Conservation (phyloP, 2,797 vertebrate genomes). For the Staurois parvus region DNA sequence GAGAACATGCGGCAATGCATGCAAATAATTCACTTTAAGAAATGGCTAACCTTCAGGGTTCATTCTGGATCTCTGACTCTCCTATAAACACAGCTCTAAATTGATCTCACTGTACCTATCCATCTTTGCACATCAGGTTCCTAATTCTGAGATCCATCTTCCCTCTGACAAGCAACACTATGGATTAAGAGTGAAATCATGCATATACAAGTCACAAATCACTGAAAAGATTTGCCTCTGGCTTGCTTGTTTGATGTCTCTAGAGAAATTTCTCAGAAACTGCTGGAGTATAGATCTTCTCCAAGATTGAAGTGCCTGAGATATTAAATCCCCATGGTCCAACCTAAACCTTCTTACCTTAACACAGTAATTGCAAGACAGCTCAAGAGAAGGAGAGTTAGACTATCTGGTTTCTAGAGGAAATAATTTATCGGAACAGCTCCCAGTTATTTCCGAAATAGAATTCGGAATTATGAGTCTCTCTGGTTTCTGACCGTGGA, state of each 20-base stretch:
- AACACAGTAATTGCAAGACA: constrained; percentile 36
- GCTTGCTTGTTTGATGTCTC: constrained; percentile 43
- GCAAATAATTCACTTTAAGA: constrained; percentile 10
- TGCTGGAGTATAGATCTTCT: constrained; percentile 55
- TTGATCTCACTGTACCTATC: constrained; percentile 59
- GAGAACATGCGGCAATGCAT: background rate
- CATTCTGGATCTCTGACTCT: constrained; percentile 55
- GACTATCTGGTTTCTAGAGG: constrained; percentile 60
- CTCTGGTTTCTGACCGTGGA: constrained; percentile 53
- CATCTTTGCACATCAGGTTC: constrained; percentile 55
- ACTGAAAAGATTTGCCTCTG: constrained; percentile 52
- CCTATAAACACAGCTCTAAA: constrained; percentile 45
- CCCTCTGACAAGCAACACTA: constrained; percentile 45
- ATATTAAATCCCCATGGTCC: constrained; percentile 53
- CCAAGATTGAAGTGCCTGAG: constrained; percentile 48
- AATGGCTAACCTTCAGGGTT: constrained; percentile 37
- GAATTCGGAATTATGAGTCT: constrained; percentile 55
- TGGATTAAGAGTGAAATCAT: constrained; percentile 65
- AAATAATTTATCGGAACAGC: constrained; percentile 61
- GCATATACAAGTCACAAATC: constrained; percentile 63
- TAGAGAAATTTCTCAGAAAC: constrained; percentile 64
- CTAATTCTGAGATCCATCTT: constrained; percentile 66
- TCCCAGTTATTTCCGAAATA: constrained; percentile 60
- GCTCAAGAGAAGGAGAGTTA: constrained; percentile 51
- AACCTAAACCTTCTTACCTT: constrained; percentile 52